A percentile compares a stretch with the other conserved stretches of the same genome.
Evolutionary conservation across 1,140 invertebrate genomes (phyloP).

Genomic region (Drosophila pachea): DNA sequence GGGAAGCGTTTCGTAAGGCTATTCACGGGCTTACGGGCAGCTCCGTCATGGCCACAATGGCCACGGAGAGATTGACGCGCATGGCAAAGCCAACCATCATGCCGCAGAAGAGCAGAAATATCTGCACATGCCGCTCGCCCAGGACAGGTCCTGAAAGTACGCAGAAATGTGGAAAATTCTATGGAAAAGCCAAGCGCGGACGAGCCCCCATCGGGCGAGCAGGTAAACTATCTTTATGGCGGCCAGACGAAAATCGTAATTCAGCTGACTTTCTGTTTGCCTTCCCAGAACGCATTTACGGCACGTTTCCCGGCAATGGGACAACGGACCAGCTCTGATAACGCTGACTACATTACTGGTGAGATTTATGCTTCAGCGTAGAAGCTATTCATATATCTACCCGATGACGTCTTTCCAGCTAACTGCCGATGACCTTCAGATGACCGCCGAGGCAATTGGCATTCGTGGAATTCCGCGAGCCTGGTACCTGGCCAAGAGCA

Average conservation of each 20-base stretch:
- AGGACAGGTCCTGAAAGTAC: constrained; percentile 64
- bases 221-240: neutral
- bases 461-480: too few relatives aligned
- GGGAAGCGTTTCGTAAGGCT: neutral
- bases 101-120: constrained; percentile 82
- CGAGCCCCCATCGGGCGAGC: neutral
- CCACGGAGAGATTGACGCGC: constrained; percentile 84
- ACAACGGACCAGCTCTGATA: neutral
- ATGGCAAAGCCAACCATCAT: constrained; percentile 83
- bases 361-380: constrained; percentile 23
- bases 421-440: constrained; percentile 15
- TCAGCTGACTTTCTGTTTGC: too few relatives aligned
- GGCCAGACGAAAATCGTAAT: too few relatives aligned
- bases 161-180: too few relatives aligned
- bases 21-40: constrained; percentile 61
- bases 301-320: too few relatives aligned
- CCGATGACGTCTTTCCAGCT: neutral
- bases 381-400: neutral
- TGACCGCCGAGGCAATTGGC: neutral
- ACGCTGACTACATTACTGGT: neutral
- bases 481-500: too few relatives aligned
- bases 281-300: too few relatives aligned
- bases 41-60: constrained; percentile 79
- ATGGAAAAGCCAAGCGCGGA: too few relatives aligned
- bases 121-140: constrained; percentile 84